These are phyloP conservation scores for Ammodytes dubius DNA, from an alignment of 2,113 vertebrate genomes.

Conservation along the genomic window DNA sequence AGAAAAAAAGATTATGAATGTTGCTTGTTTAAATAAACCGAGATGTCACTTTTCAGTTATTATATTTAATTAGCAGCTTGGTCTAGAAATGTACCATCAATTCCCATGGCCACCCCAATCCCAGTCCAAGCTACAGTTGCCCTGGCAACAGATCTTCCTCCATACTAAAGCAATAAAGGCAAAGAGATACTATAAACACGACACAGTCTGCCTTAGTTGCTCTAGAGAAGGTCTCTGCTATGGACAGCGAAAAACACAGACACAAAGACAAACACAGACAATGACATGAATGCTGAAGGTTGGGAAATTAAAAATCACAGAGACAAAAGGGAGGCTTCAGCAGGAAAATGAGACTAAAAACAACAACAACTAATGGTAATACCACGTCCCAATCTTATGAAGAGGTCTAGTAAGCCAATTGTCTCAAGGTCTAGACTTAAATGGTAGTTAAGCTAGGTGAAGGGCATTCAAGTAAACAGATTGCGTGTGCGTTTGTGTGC, in stretches of 20 bases:
- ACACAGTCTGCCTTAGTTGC: conserved; percentile 65
- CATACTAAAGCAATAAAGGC: conserved; percentile 80
- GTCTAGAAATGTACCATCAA: conserved; percentile 79
- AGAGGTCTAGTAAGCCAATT: conserved; percentile 49
- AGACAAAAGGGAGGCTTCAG: conserved; percentile 31
- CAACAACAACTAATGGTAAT: conserved; percentile 36
- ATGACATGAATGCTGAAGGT: conserved; percentile 42
- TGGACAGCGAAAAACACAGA: conserved; percentile 66
- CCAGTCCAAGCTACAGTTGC: conserved; percentile 81
- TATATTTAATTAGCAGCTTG: conserved; percentile 77
- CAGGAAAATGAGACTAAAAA: conserved; percentile 6
- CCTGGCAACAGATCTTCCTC: conserved; percentile 81
- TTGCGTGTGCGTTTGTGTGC: conserved; percentile 5
- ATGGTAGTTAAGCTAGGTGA: conserved; percentile 48
- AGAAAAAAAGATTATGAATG: conserved; percentile 52
- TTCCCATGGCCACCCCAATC: conserved; percentile 79
- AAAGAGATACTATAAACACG: conserved; percentile 78
- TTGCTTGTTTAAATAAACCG: conserved; percentile 60
- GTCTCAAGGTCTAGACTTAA: conserved; percentile 61
- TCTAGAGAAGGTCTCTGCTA: conserved; percentile 64
- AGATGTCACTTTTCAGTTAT: conserved; percentile 70
- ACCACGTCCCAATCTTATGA: conserved; percentile 30
- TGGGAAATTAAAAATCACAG: conserved; percentile 54
- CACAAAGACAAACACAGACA: conserved; percentile 68
- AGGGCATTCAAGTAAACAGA: conserved; percentile 41